These are phyloP conservation scores for Leguminivora glycinivorella DNA, from an alignment of 1,140 invertebrate genomes.

Conservation along the genomic window DNA sequence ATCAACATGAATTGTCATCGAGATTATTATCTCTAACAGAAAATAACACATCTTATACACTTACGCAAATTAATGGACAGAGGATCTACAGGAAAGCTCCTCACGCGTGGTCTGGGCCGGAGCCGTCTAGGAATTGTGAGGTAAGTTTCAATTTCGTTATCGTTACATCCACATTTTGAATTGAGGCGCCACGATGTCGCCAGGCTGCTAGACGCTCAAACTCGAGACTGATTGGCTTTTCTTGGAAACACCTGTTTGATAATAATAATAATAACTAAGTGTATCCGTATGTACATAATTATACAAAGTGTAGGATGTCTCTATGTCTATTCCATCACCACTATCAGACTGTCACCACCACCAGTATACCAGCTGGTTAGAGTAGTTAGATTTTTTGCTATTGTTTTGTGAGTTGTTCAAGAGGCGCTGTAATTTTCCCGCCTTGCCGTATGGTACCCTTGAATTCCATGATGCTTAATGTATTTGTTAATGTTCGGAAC, in stretches of 20 bases:
- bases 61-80: constrained; percentile 75
- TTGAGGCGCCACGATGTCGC: constrained; percentile 12
- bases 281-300: too few relatives aligned
- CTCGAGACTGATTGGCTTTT: not conserved
- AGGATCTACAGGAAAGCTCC: constrained; percentile 71
- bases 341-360: too few relatives aligned
- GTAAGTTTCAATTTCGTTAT: constrained; percentile 45
- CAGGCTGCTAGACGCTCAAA: not conserved
- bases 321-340: too few relatives aligned
- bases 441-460: not conserved
- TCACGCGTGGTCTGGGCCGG: constrained; percentile 69
- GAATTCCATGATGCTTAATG: too few relatives aligned
- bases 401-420: not conserved
- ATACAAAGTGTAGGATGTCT: too few relatives aligned
- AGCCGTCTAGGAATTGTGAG: constrained; percentile 73
- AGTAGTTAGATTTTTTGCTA: not conserved
- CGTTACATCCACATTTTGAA: constrained; percentile 26
- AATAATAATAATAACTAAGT: not conserved
- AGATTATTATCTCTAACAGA: constrained; percentile 73
- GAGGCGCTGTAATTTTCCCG: not conserved
- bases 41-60: constrained; percentile 70
- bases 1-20: constrained; percentile 75
- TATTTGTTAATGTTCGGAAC: too few relatives aligned
- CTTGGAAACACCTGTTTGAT: not conserved
- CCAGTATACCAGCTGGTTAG: too few relatives aligned